Base-by-base conservation (phyloP, 2,888 invertebrate species). In the Dryocosmus kuriphilus region DNA sequence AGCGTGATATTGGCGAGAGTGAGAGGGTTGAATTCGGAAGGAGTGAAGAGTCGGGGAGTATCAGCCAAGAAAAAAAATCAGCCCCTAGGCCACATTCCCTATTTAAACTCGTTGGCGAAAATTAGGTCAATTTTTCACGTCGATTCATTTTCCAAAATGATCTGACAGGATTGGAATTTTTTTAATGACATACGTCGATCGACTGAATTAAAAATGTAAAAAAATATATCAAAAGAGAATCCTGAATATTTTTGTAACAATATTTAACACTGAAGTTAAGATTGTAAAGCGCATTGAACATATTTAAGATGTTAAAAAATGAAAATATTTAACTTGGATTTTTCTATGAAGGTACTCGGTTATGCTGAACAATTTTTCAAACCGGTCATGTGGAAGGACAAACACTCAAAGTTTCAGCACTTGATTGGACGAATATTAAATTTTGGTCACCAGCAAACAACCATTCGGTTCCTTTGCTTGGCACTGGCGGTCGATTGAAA, bases 361-460 rank as follows among this genome's bases (percentile, higher is more conserved):
- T 80, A 80, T 79, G 79, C 75, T 80, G 78, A 81, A 81, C 81
- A 87, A 86, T 88, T 85, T 86, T 85, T 85, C 83, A 80, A 86
- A 82, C 80, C 80, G 73, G 74, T 80, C 81, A 82, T 79, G 81
- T 81, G 80, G 81, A 85, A 85, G 80, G 80, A 81, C 84, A 86
- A 88, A 86, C 86, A 87, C 83, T 77, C 80, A 57, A 77, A 76
- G 79, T 60, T n/a, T 63, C 79, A 74, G 80, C 76, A 79, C 86
- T 85, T 89, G 90, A 89, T 90, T 90, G 90, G 88, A 89, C 90
- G 90, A 90, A 90, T 90, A 90, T 90, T 89, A 89, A 90, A 90
- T 90, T 89, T 85, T 88, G 90, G 90, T 90, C 89, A 90, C 90
- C 86, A 80, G 89, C 88, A 90, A 90, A 90, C 90, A 90, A 87